Conservation (phyloP, 2,113 vertebrate genomes). For the Charadrius vociferus region DNA sequence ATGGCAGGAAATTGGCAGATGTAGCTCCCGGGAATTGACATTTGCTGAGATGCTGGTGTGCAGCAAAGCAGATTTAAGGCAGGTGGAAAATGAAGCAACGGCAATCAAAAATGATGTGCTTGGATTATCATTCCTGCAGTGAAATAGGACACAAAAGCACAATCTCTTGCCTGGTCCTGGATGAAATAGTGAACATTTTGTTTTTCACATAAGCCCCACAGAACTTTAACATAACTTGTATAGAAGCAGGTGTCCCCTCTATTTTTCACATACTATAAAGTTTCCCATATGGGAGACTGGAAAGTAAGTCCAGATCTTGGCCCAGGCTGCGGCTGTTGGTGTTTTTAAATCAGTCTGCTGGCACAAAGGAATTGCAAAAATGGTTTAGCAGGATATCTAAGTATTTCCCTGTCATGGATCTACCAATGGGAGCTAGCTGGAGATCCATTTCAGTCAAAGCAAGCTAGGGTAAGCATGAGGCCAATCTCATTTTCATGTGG, state of each 20-base stretch:
- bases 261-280: background rate
- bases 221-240: background rate
- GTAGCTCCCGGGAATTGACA: background rate
- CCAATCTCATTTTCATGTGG: background rate
- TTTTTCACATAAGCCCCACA: background rate
- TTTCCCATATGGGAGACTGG: background rate
- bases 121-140: background rate
- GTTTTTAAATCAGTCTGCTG: background rate
- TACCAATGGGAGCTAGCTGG: background rate
- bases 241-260: background rate
- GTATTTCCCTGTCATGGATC: background rate
- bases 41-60: background rate
- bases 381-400: background rate
- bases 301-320: background rate
- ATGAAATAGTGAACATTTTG: background rate
- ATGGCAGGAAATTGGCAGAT: conserved; percentile 8
- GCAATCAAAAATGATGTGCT: background rate
- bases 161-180: background rate
- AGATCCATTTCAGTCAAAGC: background rate
- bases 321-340: background rate
- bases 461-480: background rate
- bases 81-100: conserved; percentile 16
- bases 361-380: background rate
- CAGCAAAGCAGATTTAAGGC: conserved; percentile 26
- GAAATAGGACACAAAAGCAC: background rate